Conservation (phyloP, 1,140 invertebrate genomes). For the Cylas formicarius region DNA sequence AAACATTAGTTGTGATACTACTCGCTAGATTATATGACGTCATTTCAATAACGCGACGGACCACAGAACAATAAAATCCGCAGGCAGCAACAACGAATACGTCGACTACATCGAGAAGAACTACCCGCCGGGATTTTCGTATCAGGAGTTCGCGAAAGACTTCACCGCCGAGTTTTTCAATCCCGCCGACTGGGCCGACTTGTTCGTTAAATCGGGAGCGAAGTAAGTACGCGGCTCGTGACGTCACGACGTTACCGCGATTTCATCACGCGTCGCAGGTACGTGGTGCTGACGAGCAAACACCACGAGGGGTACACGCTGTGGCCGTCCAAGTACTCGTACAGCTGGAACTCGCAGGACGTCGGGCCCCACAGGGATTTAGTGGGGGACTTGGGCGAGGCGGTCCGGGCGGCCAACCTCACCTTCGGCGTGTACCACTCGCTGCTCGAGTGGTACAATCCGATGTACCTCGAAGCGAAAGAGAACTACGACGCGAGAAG, state of each 20-base stretch:
- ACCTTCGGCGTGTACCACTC: conserved; percentile 70
- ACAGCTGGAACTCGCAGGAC: conserved; percentile 84
- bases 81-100: conserved; percentile 15
- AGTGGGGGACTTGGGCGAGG: conserved; percentile 47
- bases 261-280: conserved; percentile 51
- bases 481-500: conserved; percentile 56
- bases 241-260: neutral
- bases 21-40: too few species aligned
- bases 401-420: neutral
- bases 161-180: conserved; percentile 81
- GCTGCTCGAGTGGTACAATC: conserved; percentile 87
- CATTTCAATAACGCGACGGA: too few species aligned
- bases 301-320: conserved; percentile 90
- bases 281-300: conserved; percentile 86
- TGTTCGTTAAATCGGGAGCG: conserved; percentile 70
- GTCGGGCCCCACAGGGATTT: conserved; percentile 77
- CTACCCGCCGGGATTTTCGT: conserved; percentile 72
- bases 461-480: conserved; percentile 72
- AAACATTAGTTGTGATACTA: too few species aligned
- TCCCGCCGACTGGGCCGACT: conserved; percentile 64
- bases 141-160: conserved; percentile 77
- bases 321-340: conserved; percentile 80
- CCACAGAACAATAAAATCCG: too few species aligned
- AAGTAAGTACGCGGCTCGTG: conserved; percentile 60
- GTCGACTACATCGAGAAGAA: conserved; percentile 65